Percentiles rank a stretch among this genome's conserved stretches.
Evolutionary conservation across 2,797 vertebrate genomes (phyloP).

Genomic region (Euthynnus affinis): DNA sequence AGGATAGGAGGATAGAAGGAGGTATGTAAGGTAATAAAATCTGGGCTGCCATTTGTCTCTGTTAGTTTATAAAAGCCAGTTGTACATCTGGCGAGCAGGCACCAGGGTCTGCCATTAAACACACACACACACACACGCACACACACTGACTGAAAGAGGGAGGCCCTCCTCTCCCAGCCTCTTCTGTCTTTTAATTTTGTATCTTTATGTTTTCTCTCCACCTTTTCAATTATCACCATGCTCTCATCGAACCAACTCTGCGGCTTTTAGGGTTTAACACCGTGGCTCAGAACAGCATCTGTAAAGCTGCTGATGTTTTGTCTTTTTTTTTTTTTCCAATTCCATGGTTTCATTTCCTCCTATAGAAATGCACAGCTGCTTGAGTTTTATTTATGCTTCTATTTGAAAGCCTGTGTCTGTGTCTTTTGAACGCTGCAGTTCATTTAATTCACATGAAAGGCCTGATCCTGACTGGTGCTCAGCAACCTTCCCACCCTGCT

Average conservation of each 20-base stretch:
- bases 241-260: constrained; percentile 12
- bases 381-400: constrained; percentile 6
- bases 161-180: not conserved
- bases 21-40: constrained; percentile 68
- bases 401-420: not conserved
- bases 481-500: constrained; percentile 1
- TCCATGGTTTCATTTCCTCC: constrained; percentile 1
- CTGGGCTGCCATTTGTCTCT: constrained; percentile 86
- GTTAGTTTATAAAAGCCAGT: constrained; percentile 66
- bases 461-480: not conserved
- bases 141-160: not conserved
- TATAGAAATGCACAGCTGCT: not conserved
- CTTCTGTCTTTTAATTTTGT: not conserved
- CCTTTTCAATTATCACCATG: constrained; percentile 12
- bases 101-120: constrained; percentile 68
- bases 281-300: constrained; percentile 6
- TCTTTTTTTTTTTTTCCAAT: not conserved
- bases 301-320: constrained; percentile 12
- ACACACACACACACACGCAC: constrained; percentile 22
- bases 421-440: constrained; percentile 6
- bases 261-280: not conserved
- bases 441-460: not conserved
- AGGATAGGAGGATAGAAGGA: constrained; percentile 45
- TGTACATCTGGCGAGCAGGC: constrained; percentile 75
- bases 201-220: constrained; percentile 1